These are phyloP conservation scores for Tachyglossus aculeatus DNA, from an alignment of 2,797 vertebrate species.

Conservation along the genomic window DNA sequence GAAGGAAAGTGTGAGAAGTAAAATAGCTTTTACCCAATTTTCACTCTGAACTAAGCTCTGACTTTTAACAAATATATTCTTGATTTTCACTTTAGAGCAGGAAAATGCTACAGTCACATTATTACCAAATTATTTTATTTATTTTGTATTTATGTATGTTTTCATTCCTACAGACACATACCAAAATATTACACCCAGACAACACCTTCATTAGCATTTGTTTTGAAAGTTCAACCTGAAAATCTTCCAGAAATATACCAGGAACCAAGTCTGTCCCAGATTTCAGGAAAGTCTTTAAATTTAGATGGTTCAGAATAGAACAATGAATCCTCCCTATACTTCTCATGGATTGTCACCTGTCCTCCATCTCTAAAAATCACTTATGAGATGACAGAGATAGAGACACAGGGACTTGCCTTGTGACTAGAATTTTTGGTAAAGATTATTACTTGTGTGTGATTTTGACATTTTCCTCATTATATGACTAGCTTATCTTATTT, in stretches of 20 bases:
- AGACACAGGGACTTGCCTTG: too few relatives aligned
- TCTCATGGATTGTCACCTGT: too few relatives aligned
- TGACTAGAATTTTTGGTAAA: too few relatives aligned
- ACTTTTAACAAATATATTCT: neutral
- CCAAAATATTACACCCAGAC: too few relatives aligned
- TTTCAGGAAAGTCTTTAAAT: too few relatives aligned
- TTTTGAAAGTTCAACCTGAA: neutral
- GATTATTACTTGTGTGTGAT: too few relatives aligned
- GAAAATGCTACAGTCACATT: neutral
- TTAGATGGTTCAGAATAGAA: too few relatives aligned
- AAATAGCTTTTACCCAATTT: constrained; percentile 26
- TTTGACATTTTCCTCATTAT: too few relatives aligned
- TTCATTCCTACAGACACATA: neutral
- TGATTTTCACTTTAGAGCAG: neutral
- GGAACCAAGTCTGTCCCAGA: neutral
- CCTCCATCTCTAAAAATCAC: too few relatives aligned
- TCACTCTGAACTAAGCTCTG: neutral
- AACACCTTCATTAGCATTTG: neutral
- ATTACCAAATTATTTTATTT: neutral
- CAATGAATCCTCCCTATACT: too few relatives aligned
- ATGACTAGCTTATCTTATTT: too few relatives aligned
- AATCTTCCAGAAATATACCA: neutral
- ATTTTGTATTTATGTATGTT: neutral
- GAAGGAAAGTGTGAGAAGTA: constrained; percentile 23
- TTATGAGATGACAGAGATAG: too few relatives aligned